A percentile compares a stretch with the other conserved stretches of the same genome.
phyloP scores from a whole-genome alignment of 2,888 invertebrate genomes.

The Drosophila koepferae region DNA sequence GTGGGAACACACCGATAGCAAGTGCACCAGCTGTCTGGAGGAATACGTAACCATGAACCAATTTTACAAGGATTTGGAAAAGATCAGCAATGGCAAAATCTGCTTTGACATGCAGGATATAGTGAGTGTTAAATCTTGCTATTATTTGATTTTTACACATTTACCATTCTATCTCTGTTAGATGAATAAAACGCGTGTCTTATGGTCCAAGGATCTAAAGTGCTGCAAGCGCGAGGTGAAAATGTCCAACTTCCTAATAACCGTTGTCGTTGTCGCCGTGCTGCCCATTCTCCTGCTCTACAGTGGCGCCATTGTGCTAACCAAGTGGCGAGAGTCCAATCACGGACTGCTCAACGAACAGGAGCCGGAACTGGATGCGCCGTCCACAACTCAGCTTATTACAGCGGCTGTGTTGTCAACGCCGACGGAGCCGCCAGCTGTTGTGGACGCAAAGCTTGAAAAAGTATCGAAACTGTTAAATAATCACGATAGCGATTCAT shows the following conservation, averaged over 20 bases:
- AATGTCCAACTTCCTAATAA: constrained; percentile 60
- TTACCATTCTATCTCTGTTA: constrained; percentile 16
- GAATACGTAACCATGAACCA: constrained; percentile 63
- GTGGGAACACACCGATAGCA: fast-evolving
- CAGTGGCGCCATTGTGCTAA: constrained; percentile 58
- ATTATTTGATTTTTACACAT: background rate
- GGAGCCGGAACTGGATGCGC: constrained; percentile 41
- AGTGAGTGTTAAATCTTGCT: constrained; percentile 30
- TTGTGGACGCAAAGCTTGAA: background rate
- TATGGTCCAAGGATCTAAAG: constrained; percentile 78
- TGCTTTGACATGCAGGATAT: constrained; percentile 80
- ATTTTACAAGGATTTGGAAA: constrained; percentile 73
- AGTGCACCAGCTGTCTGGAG: constrained; percentile 44
- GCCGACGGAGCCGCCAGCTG: constrained; percentile 4
- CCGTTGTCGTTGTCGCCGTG: constrained; percentile 52
- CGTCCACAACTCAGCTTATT: constrained; percentile 38
- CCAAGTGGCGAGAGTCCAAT: constrained; percentile 73
- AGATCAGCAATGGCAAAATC: constrained; percentile 66
- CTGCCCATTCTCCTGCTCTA: constrained; percentile 82
- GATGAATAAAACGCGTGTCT: constrained; percentile 82
- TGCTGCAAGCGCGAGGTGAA: constrained; percentile 79
- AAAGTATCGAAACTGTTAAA: background rate
- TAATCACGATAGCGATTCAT: background rate
- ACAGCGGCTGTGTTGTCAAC: constrained; percentile 45
- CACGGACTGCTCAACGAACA: constrained; percentile 74